Conservation (phyloP, 2,888 invertebrate genomes). For the Harpalus rufipes region DNA sequence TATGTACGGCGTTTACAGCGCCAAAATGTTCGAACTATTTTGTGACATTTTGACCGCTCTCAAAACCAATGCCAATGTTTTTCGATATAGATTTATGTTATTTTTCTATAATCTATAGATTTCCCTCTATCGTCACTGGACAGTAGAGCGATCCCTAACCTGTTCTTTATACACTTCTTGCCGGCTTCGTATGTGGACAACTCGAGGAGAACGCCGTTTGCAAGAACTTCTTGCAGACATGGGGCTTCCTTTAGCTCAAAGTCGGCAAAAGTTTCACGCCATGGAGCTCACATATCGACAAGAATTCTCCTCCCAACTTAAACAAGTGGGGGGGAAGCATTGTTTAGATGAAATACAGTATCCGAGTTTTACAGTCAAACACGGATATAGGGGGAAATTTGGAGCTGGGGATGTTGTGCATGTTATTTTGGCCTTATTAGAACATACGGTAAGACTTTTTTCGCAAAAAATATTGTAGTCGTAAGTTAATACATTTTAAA, state of each 20-base stretch:
- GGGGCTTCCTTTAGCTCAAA: constrained; percentile 95
- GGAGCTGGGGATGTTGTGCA: constrained; percentile 92
- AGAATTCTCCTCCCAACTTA: constrained; percentile 85
- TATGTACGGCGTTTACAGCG: too few relatives aligned
- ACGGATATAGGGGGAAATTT: constrained; percentile 89
- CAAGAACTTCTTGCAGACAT: constrained; percentile 94
- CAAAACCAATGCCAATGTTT: too few relatives aligned
- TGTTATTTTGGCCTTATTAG: constrained; percentile 88
- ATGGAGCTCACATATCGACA: constrained; percentile 93
- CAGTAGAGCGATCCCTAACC: constrained; percentile 89
- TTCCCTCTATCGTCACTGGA: constrained; percentile 95
- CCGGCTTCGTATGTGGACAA: constrained; percentile 90
- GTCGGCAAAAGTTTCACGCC: constrained; percentile 89
- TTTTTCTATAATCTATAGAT: constrained; percentile 8
- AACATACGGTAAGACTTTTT: constrained; percentile 81
- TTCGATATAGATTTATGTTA: too few relatives aligned
- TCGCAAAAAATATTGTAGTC: neutral
- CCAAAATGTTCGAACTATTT: too few relatives aligned
- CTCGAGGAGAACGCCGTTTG: constrained; percentile 89
- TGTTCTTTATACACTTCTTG: constrained; percentile 90
- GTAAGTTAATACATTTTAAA: constrained; percentile 5
- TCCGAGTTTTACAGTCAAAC: constrained; percentile 88
- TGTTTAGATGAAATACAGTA: constrained; percentile 85
- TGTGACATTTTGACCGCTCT: too few relatives aligned
- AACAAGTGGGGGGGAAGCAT: constrained; percentile 83